phyloP scores from a whole-genome alignment of 2,113 vertebrate genomes.

The Baryphthengus martii region DNA sequence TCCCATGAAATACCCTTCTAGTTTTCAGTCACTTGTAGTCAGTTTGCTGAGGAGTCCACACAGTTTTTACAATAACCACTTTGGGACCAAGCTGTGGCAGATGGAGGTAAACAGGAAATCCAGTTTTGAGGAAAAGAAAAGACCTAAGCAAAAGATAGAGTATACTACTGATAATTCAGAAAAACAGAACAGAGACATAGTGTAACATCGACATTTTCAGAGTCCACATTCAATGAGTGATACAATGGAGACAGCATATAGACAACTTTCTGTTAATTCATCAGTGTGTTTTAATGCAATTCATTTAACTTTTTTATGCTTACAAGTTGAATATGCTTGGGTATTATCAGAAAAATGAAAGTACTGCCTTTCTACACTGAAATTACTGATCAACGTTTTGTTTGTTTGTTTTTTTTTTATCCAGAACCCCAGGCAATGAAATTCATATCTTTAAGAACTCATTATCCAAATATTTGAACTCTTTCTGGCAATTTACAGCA shows the following conservation, averaged over 20 bases:
- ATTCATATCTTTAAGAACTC: not conserved
- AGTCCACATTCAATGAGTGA: not conserved
- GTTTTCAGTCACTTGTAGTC: not conserved
- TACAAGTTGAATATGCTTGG: not conserved
- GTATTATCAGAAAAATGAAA: not conserved
- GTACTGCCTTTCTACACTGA: not conserved
- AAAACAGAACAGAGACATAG: not conserved
- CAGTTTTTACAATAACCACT: not conserved
- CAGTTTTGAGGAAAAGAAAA: not conserved
- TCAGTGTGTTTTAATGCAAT: not conserved
- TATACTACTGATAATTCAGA: not conserved
- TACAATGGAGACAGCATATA: not conserved
- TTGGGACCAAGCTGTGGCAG: not conserved
- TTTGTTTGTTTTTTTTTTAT: too few species aligned
- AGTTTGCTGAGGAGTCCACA: not conserved
- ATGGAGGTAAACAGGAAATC: not conserved
- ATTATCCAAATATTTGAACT: not conserved
- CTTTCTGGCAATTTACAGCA: not conserved
- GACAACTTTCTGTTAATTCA: not conserved
- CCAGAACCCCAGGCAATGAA: not conserved
- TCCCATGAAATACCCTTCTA: not conserved
- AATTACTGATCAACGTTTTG: not conserved
- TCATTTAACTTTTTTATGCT: not conserved
- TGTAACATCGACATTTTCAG: not conserved
- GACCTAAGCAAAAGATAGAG: not conserved